Conservation (phyloP, 2,888 invertebrate species). For the Sialis lutaria region DNA sequence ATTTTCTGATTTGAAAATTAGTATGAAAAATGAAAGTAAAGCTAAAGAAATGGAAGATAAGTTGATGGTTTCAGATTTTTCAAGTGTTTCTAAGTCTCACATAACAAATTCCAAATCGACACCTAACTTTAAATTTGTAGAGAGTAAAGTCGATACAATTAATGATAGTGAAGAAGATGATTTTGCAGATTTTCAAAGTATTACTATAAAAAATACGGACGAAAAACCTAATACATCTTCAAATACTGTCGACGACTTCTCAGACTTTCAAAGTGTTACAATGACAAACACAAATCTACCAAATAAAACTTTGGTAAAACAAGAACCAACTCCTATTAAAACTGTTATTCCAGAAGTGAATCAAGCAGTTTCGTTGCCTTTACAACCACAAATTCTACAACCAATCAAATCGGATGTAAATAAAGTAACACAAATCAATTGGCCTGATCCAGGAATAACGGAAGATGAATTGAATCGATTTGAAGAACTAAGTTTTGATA, state of each 20-base stretch:
- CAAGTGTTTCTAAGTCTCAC: no score
- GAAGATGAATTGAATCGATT: conserved; percentile 22
- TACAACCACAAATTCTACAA: conserved; percentile 14
- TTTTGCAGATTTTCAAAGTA: conserved; percentile 24
- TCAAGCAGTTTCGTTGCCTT: conserved; percentile 8
- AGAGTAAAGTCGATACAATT: conserved; percentile 9
- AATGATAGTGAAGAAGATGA: conserved; percentile 18
- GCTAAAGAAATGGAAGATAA: no score
- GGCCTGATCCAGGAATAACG: conserved; percentile 39
- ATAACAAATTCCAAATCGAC: no score
- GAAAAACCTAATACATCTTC: conserved; percentile 1
- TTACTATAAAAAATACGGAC: conserved; percentile 10
- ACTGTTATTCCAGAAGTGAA: conserved; percentile 9
- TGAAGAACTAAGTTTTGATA: conserved; percentile 11
- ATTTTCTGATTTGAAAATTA: neutral
- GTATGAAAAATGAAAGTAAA: neutral
- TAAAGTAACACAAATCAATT: conserved; percentile 34
- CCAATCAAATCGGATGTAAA: conserved; percentile 17
- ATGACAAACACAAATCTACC: neutral
- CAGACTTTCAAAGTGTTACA: neutral
- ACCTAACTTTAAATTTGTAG: no score
- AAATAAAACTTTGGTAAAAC: no score
- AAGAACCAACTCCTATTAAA: no score
- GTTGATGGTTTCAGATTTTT: no score
- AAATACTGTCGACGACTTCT: conserved; percentile 1